These are phyloP conservation scores for Okapia johnstoni DNA, from an alignment of 2,113 vertebrate genomes.

Conservation along the genomic window DNA sequence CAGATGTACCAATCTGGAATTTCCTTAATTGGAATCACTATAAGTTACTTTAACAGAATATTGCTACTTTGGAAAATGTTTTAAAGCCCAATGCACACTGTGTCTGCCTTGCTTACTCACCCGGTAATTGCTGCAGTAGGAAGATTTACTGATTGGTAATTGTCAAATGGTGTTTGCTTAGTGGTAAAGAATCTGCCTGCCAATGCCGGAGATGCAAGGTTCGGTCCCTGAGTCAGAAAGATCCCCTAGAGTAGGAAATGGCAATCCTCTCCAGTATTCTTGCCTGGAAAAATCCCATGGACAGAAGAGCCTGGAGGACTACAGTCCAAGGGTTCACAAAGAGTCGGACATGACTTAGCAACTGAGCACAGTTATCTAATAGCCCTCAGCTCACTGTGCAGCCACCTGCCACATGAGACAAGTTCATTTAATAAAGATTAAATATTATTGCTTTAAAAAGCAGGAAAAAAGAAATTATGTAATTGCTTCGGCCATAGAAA, in stretches of 20 bases:
- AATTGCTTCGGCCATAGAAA: background rate
- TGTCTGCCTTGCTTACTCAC: background rate
- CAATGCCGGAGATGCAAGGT: background rate
- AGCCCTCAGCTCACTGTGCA: background rate
- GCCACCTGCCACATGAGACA: background rate
- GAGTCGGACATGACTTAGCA: background rate
- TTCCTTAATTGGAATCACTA: background rate
- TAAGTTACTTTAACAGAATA: background rate
- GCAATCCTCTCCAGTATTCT: background rate
- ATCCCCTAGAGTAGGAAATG: background rate
- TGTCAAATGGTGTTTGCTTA: background rate
- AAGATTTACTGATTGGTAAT: background rate
- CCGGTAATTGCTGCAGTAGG: fast-evolving
- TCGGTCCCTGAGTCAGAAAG: background rate
- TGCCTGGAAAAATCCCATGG: background rate
- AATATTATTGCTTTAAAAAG: background rate
- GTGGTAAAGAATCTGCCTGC: background rate
- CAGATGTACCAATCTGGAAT: background rate
- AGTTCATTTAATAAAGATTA: background rate
- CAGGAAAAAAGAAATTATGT: background rate
- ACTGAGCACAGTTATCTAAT: background rate
- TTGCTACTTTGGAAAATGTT: background rate
- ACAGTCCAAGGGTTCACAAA: background rate
- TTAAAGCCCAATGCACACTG: background rate
- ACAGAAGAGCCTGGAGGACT: background rate